A percentile compares a stretch with the other conserved stretches of the same genome.
These are phyloP conservation scores for Masnerella sp. DNA, from an alignment of 2,888 invertebrate species.

Conservation along the genomic window DNA sequence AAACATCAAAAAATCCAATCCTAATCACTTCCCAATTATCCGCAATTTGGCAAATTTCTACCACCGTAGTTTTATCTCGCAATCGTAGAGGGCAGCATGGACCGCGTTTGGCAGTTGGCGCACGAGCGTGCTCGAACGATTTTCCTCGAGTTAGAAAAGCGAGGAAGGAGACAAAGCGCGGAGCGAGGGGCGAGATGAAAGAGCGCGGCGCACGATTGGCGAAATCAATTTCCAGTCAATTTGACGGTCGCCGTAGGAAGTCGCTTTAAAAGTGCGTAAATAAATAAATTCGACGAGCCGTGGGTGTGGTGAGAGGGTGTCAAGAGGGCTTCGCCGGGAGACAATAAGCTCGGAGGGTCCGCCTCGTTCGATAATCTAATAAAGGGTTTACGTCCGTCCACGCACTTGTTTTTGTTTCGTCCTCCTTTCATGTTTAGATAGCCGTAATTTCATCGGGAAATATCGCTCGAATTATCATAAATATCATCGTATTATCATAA, in stretches of 20 bases:
- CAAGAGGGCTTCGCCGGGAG: constrained; percentile 62
- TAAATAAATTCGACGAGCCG: constrained; percentile 72
- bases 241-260: constrained; percentile 66
- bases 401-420: constrained; percentile 55
- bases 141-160: too few relatives aligned
- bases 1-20: too few relatives aligned
- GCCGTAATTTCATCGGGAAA: constrained; percentile 50
- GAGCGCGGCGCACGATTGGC: constrained; percentile 63
- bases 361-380: constrained; percentile 76
- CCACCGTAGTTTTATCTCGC: constrained; percentile 25
- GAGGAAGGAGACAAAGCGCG: constrained; percentile 21
- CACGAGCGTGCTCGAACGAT: constrained; percentile 57
- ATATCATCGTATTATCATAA: background rate
- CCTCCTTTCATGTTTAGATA: constrained; percentile 43
- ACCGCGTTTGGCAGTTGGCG: constrained; percentile 45
- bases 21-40: too few relatives aligned
- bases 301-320: constrained; percentile 56
- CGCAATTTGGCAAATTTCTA: too few relatives aligned
- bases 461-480: constrained; percentile 37
- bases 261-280: constrained; percentile 74
- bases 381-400: constrained; percentile 72
- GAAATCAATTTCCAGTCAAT: constrained; percentile 74
- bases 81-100: constrained; percentile 49
- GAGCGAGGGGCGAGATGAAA: constrained; percentile 10
- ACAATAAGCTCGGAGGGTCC: constrained; percentile 72